Evolutionary conservation across 1,140 invertebrate species (phyloP), one percentile per base, ranked within the genome.

Genomic region (Triops longicaudatus): DNA sequence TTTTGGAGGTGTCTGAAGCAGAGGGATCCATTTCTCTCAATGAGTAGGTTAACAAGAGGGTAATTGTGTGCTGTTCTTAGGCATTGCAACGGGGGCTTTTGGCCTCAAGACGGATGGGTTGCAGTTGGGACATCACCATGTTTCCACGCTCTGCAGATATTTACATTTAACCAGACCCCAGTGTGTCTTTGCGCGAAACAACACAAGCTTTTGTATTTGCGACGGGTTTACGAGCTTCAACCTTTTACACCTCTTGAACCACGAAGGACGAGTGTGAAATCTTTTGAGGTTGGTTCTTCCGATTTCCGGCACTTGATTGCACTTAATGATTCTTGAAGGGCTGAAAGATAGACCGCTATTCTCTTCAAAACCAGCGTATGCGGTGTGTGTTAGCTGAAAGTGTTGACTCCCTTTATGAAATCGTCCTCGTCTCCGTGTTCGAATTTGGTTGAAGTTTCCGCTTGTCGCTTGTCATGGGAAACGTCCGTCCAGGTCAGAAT

Each of bases 391-490:
- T 63, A 22, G 17, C 14, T 63, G 50, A 63, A n/a, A 6, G 5
- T 63, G 10, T 63, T 63, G 50, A 63, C 50, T 37, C 10, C 22
- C 17, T n/a, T 63, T 63, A 22, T 63, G 22, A 63, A 22, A 63
- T 17, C 22, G 50, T 37, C 50, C 50, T 63, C n/a, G 22, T 63
- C 50, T n/a, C 50, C 14, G 31, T 37, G 31, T 6, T 17, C 50
- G 22, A 17, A 17, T 22, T 22, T 17, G 17, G 50, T 9, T 22
- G 50, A 63, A 63, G 50, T 63, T 63, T 63, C 50, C 50, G 50
- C 50, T 63, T 63, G 50, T 63, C 50, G 50, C 50, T 63, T 63
- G 50, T 63, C 50, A 63, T 63, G 50, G 50, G 50, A 63, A 63
- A 63, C 50, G 50, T 63, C 50, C 50, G 50, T 63, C 50, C 50